phyloP scores from a whole-genome alignment of 2,888 invertebrate species.

The Rhagium mordax region DNA sequence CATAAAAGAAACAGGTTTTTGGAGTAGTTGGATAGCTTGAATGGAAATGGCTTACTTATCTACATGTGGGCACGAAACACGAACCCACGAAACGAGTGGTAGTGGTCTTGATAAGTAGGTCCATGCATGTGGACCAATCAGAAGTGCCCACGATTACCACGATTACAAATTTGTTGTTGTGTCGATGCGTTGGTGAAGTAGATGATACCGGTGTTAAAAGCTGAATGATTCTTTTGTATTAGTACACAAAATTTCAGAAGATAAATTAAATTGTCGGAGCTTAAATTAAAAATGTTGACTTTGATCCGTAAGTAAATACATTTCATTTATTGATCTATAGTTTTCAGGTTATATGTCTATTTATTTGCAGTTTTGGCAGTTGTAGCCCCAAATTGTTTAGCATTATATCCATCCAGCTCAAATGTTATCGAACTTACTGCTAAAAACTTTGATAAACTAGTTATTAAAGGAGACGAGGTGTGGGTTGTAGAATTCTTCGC shows the following conservation, averaged over 20 bases:
- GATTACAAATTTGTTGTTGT: slow-evolving; percentile 24
- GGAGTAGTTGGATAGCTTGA: too few relatives aligned
- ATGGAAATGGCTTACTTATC: too few relatives aligned
- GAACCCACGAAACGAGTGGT: too few relatives aligned
- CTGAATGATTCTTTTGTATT: slow-evolving; percentile 1
- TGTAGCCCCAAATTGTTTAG: slow-evolving; percentile 65
- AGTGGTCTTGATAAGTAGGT: neutral
- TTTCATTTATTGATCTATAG: slow-evolving; percentile 5
- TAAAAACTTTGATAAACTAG: slow-evolving; percentile 88
- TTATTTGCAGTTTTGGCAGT: slow-evolving; percentile 55
- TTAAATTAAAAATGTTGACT: slow-evolving; percentile 29
- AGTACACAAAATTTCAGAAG: neutral
- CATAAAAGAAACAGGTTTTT: too few relatives aligned
- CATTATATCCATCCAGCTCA: slow-evolving; percentile 79
- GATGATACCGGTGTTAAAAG: neutral
- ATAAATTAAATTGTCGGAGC: neutral
- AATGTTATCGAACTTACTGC: slow-evolving; percentile 91
- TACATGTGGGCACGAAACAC: neutral
- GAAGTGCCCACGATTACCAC: slow-evolving; percentile 15
- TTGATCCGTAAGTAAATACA: slow-evolving; percentile 33
- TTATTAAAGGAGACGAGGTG: slow-evolving; percentile 86
- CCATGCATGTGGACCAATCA: slow-evolving; percentile 10
- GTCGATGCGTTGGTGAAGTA: neutral
- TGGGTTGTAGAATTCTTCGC: slow-evolving; percentile 98
- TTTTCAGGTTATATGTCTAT: slow-evolving; percentile 14